Conservation (phyloP, 2,797 vertebrate species). For the Notolepis coatsorum region DNA sequence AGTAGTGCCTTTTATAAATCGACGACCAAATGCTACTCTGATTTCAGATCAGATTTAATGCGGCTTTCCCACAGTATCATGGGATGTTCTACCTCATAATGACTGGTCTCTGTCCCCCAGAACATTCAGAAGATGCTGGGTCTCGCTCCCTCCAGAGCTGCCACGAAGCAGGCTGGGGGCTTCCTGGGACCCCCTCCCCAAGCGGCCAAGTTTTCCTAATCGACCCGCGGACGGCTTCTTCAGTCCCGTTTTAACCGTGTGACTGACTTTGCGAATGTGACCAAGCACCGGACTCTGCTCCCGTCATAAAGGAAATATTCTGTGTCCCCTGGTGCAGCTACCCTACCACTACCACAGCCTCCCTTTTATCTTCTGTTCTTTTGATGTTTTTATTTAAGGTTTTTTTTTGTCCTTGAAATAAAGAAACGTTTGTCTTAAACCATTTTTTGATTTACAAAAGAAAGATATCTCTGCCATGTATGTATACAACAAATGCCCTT, state of each 20-base stretch:
- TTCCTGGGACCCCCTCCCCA: slow-evolving; percentile 97
- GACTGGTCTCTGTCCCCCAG: slow-evolving; percentile 70
- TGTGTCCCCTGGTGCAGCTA: slow-evolving; percentile 36
- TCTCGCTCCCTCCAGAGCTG: slow-evolving; percentile 95
- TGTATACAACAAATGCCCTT: slow-evolving; percentile 18
- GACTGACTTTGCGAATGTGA: background rate
- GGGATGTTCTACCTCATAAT: background rate
- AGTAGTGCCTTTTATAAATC: too few species aligned
- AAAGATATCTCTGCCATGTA: slow-evolving; percentile 6
- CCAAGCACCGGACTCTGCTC: background rate
- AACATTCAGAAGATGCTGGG: slow-evolving; percentile 99
- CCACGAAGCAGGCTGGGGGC: slow-evolving; percentile 97
- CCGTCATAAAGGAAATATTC: slow-evolving; percentile 3
- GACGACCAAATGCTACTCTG: too few species aligned
- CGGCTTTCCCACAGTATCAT: too few species aligned
- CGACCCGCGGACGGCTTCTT: background rate
- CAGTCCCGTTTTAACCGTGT: background rate
- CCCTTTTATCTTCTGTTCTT: slow-evolving; percentile 8
- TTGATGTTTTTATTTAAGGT: slow-evolving; percentile 65
- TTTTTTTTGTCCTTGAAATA: slow-evolving; percentile 36
- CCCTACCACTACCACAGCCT: slow-evolving; percentile 8
- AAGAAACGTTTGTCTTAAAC: slow-evolving; percentile 27
- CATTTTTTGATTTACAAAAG: slow-evolving; percentile 24
- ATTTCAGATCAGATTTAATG: too few species aligned
- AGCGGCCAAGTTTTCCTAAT: slow-evolving; percentile 95